Evolutionary conservation across 1,140 invertebrate genomes (phyloP).

Genomic region (Phymastichus coffea): DNA sequence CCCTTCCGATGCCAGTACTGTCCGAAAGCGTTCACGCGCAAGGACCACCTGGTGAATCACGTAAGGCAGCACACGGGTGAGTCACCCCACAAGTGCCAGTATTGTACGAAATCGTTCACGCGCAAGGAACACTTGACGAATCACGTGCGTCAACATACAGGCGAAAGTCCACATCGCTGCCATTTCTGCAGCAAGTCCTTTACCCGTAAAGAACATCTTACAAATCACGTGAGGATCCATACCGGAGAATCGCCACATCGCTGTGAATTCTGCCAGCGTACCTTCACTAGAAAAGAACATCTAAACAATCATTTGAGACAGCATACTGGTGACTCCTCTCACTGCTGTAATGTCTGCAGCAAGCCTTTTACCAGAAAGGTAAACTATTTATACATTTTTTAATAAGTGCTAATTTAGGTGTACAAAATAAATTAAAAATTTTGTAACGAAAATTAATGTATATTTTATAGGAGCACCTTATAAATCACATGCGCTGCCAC

Average conservation of each 20-base stretch:
- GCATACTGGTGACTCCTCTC: conserved; percentile 88
- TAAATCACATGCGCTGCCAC: conserved; percentile 80
- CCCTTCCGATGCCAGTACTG: conserved; percentile 64
- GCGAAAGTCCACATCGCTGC: conserved; percentile 80
- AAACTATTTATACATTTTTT: no score
- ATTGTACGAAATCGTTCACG: conserved; percentile 77
- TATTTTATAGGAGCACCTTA: conserved; percentile 69
- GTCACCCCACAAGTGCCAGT: conserved; percentile 64
- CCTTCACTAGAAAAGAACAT: conserved; percentile 81
- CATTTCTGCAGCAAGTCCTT: conserved; percentile 82
- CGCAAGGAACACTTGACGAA: conserved; percentile 89
- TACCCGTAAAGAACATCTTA: conserved; percentile 79
- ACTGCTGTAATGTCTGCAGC: conserved; percentile 82
- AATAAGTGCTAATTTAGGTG: not conserved
- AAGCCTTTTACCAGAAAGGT: conserved; percentile 85
- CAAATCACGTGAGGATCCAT: conserved; percentile 71
- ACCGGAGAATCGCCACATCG: conserved; percentile 77
- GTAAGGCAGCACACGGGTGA: conserved; percentile 74
- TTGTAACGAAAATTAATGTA: not conserved
- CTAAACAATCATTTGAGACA: conserved; percentile 77
- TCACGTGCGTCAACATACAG: conserved; percentile 76
- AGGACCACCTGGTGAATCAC: conserved; percentile 67
- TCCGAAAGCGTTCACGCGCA: conserved; percentile 67
- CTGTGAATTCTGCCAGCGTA: conserved; percentile 80
- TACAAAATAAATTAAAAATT: not conserved